Evolutionary conservation across 2,797 vertebrate genomes (phyloP), one percentile per base, ranked within the genome.

Genomic region (Hydrophis major): DNA sequence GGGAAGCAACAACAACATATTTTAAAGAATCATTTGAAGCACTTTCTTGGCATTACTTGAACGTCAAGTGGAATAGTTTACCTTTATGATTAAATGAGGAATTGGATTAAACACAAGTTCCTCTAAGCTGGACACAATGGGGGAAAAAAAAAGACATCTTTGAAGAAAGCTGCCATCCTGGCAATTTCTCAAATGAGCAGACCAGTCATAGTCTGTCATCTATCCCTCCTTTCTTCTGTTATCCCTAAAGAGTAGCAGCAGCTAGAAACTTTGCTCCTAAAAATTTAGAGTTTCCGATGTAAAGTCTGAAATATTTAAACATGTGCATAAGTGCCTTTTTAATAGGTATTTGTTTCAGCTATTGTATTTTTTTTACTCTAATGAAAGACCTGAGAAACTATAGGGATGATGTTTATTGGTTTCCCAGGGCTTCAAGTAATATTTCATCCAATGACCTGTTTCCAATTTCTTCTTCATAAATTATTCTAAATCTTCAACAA

Each of bases 81-180:
- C n/a, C 69, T 74, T 74, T 74, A 20, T 74, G 32, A 74, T 20
- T 37, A 74, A 74, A 74, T 74, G 32, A 37, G 32, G 69, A 78
- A 78, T 78, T 42, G 32, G 69, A 37, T 37, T 37, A 37, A 78
- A 78, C 2, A 7, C 69, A 78, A 42, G 18, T 22, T 78, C 69
- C 32, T 74, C 32, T 37, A 10, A 20, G 37, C 32, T 42, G 32
- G 32, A 78, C 69, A 22, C 32, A 78, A 10, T 42, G 32, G 7
- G 32, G 3, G 3, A 0, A 0, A 1, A 0, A 1, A 18, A 37
- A 32, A 22, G 37, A 20, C 3, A 32, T 74, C 7, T 37, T 22
- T 42, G 32, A 78, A 37, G 32, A 4, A 78, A 78, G 69, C 16
- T 32, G 22, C 37, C 3, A 69, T 32, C n/a, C 66, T 69, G 14